Evolutionary conservation across 2,888 invertebrate species (phyloP).

Genomic region (Margaritifera margaritifera): DNA sequence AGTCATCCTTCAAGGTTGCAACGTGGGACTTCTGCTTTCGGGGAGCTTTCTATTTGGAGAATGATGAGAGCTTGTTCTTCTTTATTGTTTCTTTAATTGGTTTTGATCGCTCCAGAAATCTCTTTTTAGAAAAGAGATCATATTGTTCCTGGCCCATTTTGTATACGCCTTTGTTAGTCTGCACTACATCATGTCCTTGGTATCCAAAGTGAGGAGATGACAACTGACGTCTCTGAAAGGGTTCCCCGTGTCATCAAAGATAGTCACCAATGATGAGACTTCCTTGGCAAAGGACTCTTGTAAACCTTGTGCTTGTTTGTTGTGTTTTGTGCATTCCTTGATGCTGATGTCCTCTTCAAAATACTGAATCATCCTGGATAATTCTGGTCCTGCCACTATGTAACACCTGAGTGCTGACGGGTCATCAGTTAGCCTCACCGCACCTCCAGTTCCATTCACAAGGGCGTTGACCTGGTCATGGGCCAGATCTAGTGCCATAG

Average conservation of each 20-base stretch:
- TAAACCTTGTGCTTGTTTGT: not conserved
- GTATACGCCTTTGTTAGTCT: slow-evolving; percentile 3
- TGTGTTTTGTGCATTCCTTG: not conserved
- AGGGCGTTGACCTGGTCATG: not conserved
- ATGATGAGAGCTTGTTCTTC: not conserved
- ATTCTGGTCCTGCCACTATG: not conserved
- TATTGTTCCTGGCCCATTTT: slow-evolving; percentile 2
- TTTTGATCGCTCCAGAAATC: not conserved
- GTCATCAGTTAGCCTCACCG: not conserved
- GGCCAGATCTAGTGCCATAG: not conserved
- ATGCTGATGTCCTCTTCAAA: not conserved
- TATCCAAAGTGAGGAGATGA: slow-evolving; percentile 7
- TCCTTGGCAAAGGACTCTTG: not conserved
- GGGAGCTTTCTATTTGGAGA: not conserved
- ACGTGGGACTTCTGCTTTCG: not conserved
- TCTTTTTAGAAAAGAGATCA: slow-evolving; percentile 4
- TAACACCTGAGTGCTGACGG: not conserved
- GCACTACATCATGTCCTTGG: slow-evolving; percentile 6
- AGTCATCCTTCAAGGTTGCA: not conserved
- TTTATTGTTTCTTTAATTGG: slow-evolving; percentile 4
- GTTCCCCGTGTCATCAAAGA: slow-evolving; percentile 8
- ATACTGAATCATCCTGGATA: not conserved
- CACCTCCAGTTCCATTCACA: not conserved
- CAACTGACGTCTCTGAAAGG: slow-evolving; percentile 10
- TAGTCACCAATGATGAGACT: slow-evolving; percentile 1